These are phyloP conservation scores for Mallotus villosus DNA, from an alignment of 2,797 vertebrate species.

Conservation along the genomic window DNA sequence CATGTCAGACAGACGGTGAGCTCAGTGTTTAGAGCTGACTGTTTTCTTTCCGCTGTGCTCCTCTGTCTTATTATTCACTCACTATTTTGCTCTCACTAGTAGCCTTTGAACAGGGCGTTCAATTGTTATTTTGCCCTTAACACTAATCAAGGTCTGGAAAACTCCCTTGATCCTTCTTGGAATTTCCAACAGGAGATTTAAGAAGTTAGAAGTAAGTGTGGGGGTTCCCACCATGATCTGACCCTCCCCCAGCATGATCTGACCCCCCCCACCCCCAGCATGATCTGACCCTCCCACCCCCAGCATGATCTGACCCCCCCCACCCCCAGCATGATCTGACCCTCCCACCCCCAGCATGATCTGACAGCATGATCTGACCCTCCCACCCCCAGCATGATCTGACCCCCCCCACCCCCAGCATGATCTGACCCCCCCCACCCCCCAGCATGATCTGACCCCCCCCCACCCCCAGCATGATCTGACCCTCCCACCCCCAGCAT, in stretches of 20 bases:
- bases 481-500: too few species aligned
- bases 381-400: too few species aligned
- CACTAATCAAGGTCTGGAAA: not conserved
- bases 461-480: too few species aligned
- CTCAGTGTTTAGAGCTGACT: too few species aligned
- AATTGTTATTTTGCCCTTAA: not conserved
- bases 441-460: not conserved
- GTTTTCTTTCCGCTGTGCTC: not conserved
- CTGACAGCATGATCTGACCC: not conserved
- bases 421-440: not conserved
- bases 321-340: not conserved
- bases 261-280: not conserved
- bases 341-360: not conserved
- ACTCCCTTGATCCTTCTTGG: not conserved
- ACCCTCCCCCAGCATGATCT: not conserved
- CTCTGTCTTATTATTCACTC: too few species aligned
- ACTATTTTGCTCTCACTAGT: not conserved
- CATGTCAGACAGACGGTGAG: not conserved
- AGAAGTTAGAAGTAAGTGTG: too few species aligned
- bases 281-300: not conserved
- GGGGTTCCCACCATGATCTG: not conserved
- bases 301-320: not conserved
- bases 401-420: not conserved
- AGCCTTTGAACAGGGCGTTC: not conserved
- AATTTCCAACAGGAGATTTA: not conserved